Conservation (phyloP, 2,113 vertebrate genomes). For the Takifugu flavidus region DNA sequence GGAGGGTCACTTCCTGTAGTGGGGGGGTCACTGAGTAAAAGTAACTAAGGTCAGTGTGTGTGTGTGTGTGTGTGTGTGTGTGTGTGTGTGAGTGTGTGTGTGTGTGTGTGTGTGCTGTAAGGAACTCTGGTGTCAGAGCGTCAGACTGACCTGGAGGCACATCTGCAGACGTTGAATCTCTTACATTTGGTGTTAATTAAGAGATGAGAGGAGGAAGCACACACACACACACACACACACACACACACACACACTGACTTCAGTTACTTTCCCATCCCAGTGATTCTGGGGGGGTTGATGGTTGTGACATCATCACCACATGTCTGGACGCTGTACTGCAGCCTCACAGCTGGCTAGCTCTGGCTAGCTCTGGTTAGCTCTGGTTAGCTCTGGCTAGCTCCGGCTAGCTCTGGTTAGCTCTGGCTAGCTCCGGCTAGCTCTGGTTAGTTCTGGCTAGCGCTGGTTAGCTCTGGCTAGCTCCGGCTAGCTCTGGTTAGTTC, state of each 20-base stretch:
- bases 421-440: no score
- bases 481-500: no score
- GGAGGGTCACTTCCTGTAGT: no score
- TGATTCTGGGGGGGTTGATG: no score
- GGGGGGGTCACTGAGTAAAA: no score
- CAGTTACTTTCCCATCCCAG: neutral
- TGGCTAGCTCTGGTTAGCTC: no score
- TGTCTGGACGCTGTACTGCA: no score
- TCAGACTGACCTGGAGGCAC: constrained; percentile 10
- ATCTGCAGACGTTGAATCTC: constrained; percentile 19
- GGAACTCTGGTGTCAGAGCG: constrained; percentile 1
- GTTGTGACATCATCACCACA: neutral
- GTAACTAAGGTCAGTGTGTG: neutral
- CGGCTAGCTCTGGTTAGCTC: no score
- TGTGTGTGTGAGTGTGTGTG: neutral
- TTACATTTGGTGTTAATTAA: constrained; percentile 33
- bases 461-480: no score
- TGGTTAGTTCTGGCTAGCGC: no score
- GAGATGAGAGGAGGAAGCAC: constrained; percentile 4
- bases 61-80: neutral
- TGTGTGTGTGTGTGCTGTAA: neutral
- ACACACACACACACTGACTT: neutral
- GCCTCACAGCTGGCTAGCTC: no score
- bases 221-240: constrained; percentile 5
- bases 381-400: no score